Evolutionary conservation across 2,888 invertebrate genomes (phyloP).

Genomic region (Xestia ashworthii): DNA sequence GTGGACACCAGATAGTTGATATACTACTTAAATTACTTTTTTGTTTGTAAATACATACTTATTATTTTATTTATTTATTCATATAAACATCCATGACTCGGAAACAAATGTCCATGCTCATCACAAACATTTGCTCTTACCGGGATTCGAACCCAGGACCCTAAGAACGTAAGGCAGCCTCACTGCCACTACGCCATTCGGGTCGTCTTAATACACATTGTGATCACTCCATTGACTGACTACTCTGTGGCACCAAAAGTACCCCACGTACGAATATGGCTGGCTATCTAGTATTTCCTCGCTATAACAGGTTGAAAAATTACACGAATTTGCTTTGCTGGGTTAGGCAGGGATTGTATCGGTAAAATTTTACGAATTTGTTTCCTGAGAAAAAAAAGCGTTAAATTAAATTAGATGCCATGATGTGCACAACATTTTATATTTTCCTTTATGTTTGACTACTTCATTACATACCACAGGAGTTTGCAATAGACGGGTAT

Average conservation of each 20-base stretch:
- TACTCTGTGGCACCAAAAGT: constrained; percentile 33
- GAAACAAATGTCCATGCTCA: too few relatives aligned
- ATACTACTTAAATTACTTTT: too few relatives aligned
- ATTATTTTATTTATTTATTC: too few relatives aligned
- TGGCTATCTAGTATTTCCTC: constrained; percentile 68
- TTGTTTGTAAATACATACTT: too few relatives aligned
- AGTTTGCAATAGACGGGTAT: too few relatives aligned
- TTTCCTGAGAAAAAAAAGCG: not conserved
- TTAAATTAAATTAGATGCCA: not conserved
- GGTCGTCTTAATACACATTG: not conserved
- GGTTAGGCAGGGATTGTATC: not conserved
- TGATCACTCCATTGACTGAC: constrained; percentile 14
- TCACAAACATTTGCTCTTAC: too few relatives aligned
- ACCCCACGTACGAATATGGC: constrained; percentile 53
- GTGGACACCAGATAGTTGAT: too few relatives aligned
- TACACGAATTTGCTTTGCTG: constrained; percentile 61
- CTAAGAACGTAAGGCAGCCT: too few relatives aligned
- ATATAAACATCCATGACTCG: too few relatives aligned
- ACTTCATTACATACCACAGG: too few relatives aligned
- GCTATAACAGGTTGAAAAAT: constrained; percentile 71
- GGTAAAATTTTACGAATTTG: not conserved
- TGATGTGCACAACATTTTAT: not conserved
- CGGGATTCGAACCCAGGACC: too few relatives aligned
- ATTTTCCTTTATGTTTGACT: not conserved
- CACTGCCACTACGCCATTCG: too few relatives aligned